Evolutionary conservation across 2,113 vertebrate species (phyloP), one percentile per base, ranked within the genome.

Genomic region (Osmerus eperlanus): DNA sequence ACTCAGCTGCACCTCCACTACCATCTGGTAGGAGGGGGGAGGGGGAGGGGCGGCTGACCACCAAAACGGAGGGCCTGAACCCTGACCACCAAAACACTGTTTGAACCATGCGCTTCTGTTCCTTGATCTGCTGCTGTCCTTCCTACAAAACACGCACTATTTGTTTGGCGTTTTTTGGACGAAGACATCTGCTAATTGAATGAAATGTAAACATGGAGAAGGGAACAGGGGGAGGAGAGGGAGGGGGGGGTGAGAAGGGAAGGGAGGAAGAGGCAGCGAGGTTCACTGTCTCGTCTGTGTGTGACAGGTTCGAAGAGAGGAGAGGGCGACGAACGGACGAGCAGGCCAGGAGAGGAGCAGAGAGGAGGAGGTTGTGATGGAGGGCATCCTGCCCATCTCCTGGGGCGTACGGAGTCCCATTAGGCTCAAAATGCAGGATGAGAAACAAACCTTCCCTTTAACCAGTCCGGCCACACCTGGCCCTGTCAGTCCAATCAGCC

Each of bases 361-460:
- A 51, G 84, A 89, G 69, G 87, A 86, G 28, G 69, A 88, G 12
- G 90, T 94, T 56, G 85, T 91, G 63, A 86, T 97, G 21, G 96
- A 97, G 79, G 97, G 96, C 2, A 87, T 92, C 75, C 78, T 98
- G 73, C 93, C 94, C 1, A 91, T 98, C 81, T 96, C 90, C 32
- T 99, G 97, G 96, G 96, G 97, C 60, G 90, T 97, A 2, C 86
- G 85, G 9, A 88, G 86, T 68, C 96, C 94, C 2, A 98, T 98
- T 81, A 87, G 88, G n/a, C 84, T 99, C 14, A 95, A 97, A 88
- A 96, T 97, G 79, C 95, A 98, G 77, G 95, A 98, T 80, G 94
- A 97, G 56, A 96, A 94, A 67, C 94, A 92, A 73, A 87, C 83
- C 2, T 79, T 89, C 18, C 84, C 90, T 11, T 87, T 91, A 23